A percentile compares a stretch with the other conserved stretches of the same genome.
Conservation (phyloP, 2,113 vertebrate genomes). For the Pungitius pungitius region DNA sequence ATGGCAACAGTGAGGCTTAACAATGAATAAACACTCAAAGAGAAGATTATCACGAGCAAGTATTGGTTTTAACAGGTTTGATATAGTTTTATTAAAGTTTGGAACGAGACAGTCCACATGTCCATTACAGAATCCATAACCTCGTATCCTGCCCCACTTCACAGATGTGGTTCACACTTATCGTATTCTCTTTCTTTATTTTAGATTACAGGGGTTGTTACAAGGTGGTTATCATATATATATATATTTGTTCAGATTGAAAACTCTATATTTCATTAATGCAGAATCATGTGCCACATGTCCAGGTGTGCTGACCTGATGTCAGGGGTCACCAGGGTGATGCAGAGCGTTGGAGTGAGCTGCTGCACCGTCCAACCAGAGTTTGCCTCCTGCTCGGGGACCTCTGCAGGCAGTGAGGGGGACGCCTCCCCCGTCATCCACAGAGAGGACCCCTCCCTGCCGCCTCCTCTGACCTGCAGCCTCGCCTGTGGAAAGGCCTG, state of each 20-base stretch:
- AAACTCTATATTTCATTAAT: neutral
- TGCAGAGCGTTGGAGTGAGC: constrained; percentile 72
- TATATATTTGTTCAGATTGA: neutral
- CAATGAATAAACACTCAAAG: neutral
- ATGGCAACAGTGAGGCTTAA: neutral
- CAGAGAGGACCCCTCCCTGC: constrained; percentile 18
- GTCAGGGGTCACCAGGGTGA: constrained; percentile 64
- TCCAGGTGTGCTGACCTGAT: constrained; percentile 71
- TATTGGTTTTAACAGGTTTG: neutral
- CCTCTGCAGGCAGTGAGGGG: neutral
- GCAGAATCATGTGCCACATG: neutral
- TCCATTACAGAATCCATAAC: neutral
- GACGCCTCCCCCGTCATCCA: constrained; percentile 15
- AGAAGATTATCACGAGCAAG: neutral
- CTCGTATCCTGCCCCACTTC: neutral
- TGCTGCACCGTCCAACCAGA: constrained; percentile 82
- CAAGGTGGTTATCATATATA: neutral
- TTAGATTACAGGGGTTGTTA: neutral
- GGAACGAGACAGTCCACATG: too few relatives aligned
- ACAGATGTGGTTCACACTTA: neutral
- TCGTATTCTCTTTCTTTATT: neutral
- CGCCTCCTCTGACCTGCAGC: constrained; percentile 54
- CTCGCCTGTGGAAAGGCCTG: constrained; percentile 76
- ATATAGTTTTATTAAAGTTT: neutral
- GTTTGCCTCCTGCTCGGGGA: constrained; percentile 40